Evolutionary conservation across 2,797 vertebrate genomes (phyloP), one percentile per base, ranked within the genome.

Genomic region (Steatocranus sp.): DNA sequence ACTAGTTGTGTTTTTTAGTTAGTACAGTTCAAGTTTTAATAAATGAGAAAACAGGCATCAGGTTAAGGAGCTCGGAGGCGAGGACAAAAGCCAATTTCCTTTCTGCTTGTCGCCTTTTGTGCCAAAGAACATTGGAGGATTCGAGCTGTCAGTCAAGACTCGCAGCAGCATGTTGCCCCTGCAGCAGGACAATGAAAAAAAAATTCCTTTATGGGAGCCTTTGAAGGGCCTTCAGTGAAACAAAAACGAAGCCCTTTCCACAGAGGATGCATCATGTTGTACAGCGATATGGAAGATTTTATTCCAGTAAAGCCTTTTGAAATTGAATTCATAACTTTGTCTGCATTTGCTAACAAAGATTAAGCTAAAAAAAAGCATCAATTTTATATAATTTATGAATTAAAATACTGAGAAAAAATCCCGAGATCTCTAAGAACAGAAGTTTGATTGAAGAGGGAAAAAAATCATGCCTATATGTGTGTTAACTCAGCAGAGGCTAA

Each of bases 81-180:
- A 90, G 94, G 90, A 97, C 97, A 97, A 97, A 96, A 96, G 94
- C 92, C 93, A 93, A 96, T 97, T 97, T 98, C 97, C 97, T 97
- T 95, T 96, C 96, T 94, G 94, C 97, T 97, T 97, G 97, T 98
- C 94, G 89, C 90, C 96, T 96, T 97, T 97, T 98, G 97, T 97
- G 96, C 93, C 94, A 93, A 88, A 95, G 93, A 95, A 95, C 95
- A 95, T 96, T 96, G 96, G 97, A 97, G 95, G 97, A 96, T 95
- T 96, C 96, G 94, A 96, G 94, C 97, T 97, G 97, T 96, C 97
- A 97, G 93, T 98, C 97, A 97, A 93, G 94, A 90, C 94, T 94
- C 91, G 84, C 95, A 95, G 94, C 96, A 95, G 96, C 93, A 92
- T 96, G 97, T 97, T 95, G 97, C 97, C 97, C 94, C 94, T 94